phyloP scores from a whole-genome alignment of 2,888 invertebrate species.

The Pardosa pseudoannulata region DNA sequence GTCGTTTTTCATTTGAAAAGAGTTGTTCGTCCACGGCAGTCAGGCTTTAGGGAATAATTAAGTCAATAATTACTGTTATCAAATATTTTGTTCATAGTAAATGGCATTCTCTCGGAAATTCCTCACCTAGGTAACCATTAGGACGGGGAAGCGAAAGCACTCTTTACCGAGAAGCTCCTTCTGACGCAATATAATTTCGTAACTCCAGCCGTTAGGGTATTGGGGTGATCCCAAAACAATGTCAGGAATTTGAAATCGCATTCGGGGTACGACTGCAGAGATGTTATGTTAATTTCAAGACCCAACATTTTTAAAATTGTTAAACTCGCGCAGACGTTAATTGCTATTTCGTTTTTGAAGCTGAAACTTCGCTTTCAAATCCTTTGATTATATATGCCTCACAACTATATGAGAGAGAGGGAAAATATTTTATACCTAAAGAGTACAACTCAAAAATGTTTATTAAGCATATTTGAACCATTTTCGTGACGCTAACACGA shows the following conservation, averaged over 20 bases:
- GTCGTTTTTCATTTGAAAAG: no score
- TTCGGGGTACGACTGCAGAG: constrained; percentile 18
- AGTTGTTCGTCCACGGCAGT: no score
- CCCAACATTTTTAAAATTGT: constrained; percentile 55
- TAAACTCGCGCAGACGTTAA: constrained; percentile 5
- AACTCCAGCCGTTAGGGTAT: constrained; percentile 5
- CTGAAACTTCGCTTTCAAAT: no score
- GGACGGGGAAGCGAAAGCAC: constrained; percentile 26
- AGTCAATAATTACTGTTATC: constrained; percentile 60
- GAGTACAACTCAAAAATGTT: no score
- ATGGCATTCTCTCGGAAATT: constrained; percentile 65
- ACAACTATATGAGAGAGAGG: no score
- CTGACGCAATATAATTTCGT: constrained; percentile 40
- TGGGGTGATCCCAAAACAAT: constrained; percentile 58
- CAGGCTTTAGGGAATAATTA: constrained; percentile 32
- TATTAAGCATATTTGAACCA: no score
- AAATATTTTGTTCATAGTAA: constrained; percentile 65
- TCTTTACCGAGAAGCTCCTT: constrained; percentile 29
- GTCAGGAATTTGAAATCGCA: constrained; percentile 67
- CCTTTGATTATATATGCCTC: no score
- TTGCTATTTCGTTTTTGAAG: no score
- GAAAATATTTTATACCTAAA: no score
- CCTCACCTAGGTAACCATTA: constrained; percentile 59
- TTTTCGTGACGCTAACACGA: no score
- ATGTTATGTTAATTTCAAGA: constrained; percentile 57